Percentiles rank a stretch among this genome's conserved stretches.
These are phyloP conservation scores for Acronicta aceris DNA, from an alignment of 2,888 invertebrate species.

Conservation along the genomic window DNA sequence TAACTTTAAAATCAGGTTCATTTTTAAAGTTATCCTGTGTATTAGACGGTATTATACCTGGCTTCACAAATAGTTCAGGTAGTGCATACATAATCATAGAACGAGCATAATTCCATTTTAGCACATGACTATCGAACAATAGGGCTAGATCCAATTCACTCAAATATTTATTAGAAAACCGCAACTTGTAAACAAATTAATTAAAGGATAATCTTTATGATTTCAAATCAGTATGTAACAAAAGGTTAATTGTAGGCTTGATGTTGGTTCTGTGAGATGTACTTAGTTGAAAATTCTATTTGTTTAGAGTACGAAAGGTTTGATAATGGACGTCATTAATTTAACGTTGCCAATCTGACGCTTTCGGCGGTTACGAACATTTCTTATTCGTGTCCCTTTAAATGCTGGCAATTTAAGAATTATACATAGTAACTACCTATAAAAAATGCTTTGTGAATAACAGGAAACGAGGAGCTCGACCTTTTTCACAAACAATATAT, in stretches of 20 bases:
- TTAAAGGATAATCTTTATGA: constrained; percentile 37
- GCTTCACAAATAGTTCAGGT: no score
- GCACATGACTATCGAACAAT: not conserved
- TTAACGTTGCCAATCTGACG: constrained; percentile 64
- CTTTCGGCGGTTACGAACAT: constrained; percentile 46
- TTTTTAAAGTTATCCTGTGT: no score
- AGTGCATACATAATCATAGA: no score
- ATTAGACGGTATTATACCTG: no score
- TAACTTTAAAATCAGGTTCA: no score
- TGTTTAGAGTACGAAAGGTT: constrained; percentile 65
- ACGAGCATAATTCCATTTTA: no score
- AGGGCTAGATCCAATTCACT: not conserved
- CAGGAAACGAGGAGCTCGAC: not conserved
- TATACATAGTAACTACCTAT: no score
- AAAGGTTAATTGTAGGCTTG: constrained; percentile 23
- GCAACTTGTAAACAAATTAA: constrained; percentile 18
- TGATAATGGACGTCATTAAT: constrained; percentile 70
- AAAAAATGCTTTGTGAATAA: constrained; percentile 12
- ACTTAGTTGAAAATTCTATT: constrained; percentile 62
- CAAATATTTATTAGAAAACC: not conserved
- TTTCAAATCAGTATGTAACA: constrained; percentile 27
- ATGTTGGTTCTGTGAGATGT: constrained; percentile 17
- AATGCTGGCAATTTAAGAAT: constrained; percentile 27
- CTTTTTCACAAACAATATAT: not conserved
- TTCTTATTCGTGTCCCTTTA: constrained; percentile 53